Conservation (phyloP, 2,797 vertebrate genomes). For the Hozukius guyotensis region DNA sequence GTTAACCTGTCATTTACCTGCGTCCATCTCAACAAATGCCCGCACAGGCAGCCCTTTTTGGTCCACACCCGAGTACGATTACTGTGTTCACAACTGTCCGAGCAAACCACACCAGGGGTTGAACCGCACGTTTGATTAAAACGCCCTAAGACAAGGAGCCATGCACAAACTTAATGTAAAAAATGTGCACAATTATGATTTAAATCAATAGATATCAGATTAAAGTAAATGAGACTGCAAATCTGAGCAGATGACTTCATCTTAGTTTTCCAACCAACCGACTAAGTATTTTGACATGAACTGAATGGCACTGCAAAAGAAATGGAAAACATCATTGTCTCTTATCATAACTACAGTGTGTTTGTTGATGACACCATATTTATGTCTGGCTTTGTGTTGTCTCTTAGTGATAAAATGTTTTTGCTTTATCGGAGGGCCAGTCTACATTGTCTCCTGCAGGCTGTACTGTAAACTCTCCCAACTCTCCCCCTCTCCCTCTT, state of each 20-base stretch:
- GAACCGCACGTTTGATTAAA: no score
- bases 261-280: neutral
- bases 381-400: constrained; percentile 14
- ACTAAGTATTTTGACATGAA: neutral
- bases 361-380: constrained; percentile 33
- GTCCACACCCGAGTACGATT: no score
- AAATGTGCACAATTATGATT: neutral
- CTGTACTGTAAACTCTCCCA: constrained; percentile 57
- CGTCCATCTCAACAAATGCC: no score
- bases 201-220: neutral
- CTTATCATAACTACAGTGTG: neutral
- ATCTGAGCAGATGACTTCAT: neutral
- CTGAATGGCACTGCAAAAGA: neutral
- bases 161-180: neutral
- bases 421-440: constrained; percentile 7
- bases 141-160: no score
- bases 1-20: no score
- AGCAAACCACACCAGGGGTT: no score
- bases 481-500: constrained; percentile 4
- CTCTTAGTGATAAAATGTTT: constrained; percentile 25
- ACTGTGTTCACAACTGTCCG: no score
- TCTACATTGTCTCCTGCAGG: constrained; percentile 45
- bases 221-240: neutral
- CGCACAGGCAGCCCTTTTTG: no score
- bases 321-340: constrained; percentile 20